phyloP scores from a whole-genome alignment of 1,140 invertebrate genomes.

The Hycleus phaleratus region DNA sequence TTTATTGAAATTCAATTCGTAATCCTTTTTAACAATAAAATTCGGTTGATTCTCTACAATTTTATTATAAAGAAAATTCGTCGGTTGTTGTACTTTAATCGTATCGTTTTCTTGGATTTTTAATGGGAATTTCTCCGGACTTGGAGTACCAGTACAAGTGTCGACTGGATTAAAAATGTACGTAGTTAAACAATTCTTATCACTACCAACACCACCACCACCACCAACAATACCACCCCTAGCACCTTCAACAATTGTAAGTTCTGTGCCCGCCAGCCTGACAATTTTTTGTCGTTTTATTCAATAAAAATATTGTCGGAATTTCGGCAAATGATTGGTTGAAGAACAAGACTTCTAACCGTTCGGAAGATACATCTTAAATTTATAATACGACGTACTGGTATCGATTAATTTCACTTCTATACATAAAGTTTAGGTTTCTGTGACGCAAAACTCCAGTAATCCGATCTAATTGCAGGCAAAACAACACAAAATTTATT shows the following conservation, averaged over 20 bases:
- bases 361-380: too few species aligned
- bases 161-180: slow-evolving; percentile 40
- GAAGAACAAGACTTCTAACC: too few species aligned
- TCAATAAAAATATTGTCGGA: too few species aligned
- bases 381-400: too few species aligned
- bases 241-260: slow-evolving; percentile 23
- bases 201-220: slow-evolving; percentile 20
- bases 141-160: slow-evolving; percentile 36
- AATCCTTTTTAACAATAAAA: slow-evolving; percentile 28
- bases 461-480: too few species aligned
- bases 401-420: too few species aligned
- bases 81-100: slow-evolving; percentile 1
- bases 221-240: background rate
- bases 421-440: too few species aligned
- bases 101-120: background rate
- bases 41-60: slow-evolving; percentile 32
- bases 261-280: slow-evolving; percentile 39
- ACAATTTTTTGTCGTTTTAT: background rate
- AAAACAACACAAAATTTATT: too few species aligned
- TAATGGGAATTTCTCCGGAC: slow-evolving; percentile 29
- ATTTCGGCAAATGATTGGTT: too few species aligned
- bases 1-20: slow-evolving; percentile 31
- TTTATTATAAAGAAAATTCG: slow-evolving; percentile 33
- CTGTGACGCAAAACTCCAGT: too few species aligned
- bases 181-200: slow-evolving; percentile 38